A percentile compares a stretch with the other conserved stretches of the same genome.
These are phyloP conservation scores for Otolemur garnettii DNA, from an alignment of 2,113 vertebrate species.

Conservation along the genomic window DNA sequence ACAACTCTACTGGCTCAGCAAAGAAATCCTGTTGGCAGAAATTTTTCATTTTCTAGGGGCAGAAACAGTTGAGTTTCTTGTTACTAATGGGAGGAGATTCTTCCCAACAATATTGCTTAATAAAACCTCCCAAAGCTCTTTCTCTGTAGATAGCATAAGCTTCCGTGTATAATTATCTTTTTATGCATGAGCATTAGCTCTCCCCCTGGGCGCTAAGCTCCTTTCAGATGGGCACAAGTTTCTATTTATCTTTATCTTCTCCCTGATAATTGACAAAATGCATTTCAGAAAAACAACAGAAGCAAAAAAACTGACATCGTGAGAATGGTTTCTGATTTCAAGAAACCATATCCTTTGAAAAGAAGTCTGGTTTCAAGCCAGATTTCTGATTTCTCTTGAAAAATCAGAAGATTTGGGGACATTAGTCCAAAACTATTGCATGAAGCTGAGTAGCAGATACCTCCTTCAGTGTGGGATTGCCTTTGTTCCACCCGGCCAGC, in stretches of 20 bases:
- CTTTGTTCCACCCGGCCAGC: neutral
- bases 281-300: neutral
- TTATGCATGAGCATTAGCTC: neutral
- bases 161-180: neutral
- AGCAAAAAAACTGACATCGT: neutral
- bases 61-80: slow-evolving; percentile 8
- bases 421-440: neutral
- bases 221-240: neutral
- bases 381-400: slow-evolving; percentile 1
- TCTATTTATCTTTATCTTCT: slow-evolving; percentile 44
- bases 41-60: neutral
- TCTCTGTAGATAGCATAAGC: slow-evolving; percentile 15
- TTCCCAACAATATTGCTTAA: slow-evolving; percentile 19
- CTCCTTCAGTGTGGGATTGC: neutral
- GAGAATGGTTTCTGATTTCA: slow-evolving; percentile 1
- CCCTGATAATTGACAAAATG: neutral
- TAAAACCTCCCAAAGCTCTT: neutral
- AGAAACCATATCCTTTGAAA: neutral
- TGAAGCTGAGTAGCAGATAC: neutral
- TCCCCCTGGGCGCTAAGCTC: neutral
- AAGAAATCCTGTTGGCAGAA: neutral
- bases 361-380: neutral
- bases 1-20: neutral
- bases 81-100: slow-evolving; percentile 6
- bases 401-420: neutral